Evolutionary conservation across 2,797 vertebrate genomes (phyloP).

Genomic region (Scleropages formosus): DNA sequence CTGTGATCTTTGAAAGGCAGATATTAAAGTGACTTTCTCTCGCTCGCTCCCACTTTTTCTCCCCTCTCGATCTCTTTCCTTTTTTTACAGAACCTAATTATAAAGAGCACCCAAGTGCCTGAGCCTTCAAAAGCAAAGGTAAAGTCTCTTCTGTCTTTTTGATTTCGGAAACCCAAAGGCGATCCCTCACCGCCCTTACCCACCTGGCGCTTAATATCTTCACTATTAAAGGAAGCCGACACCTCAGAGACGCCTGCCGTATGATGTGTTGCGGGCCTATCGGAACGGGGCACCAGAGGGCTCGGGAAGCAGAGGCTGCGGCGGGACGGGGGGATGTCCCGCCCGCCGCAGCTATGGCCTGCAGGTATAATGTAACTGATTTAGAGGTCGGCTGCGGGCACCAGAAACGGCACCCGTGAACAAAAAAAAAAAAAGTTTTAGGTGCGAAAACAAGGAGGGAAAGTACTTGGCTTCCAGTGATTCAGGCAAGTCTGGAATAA

Average conservation of each 20-base stretch:
- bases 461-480: background rate
- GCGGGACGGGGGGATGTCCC: background rate
- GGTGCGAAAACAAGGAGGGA: background rate
- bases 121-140: slow-evolving; percentile 67
- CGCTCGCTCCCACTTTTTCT: slow-evolving; percentile 28
- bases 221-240: slow-evolving; percentile 64
- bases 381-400: no score
- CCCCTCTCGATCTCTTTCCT: slow-evolving; percentile 8
- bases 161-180: slow-evolving; percentile 66
- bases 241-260: slow-evolving; percentile 48
- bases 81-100: slow-evolving; percentile 52
- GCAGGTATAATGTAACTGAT: no score
- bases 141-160: slow-evolving; percentile 10
- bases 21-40: slow-evolving; percentile 64
- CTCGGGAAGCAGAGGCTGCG: background rate
- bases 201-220: slow-evolving; percentile 52
- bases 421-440: slow-evolving; percentile 19
- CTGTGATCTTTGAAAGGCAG: slow-evolving; percentile 69
- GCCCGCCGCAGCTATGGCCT: background rate
- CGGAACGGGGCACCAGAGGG: background rate
- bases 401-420: slow-evolving; percentile 1
- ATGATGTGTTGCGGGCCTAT: slow-evolving; percentile 55
- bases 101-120: slow-evolving; percentile 63
- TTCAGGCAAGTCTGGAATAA: background rate
- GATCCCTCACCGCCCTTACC: slow-evolving; percentile 57